phyloP scores from a whole-genome alignment of 2,888 invertebrate species.

The Diabrotica balteata region DNA sequence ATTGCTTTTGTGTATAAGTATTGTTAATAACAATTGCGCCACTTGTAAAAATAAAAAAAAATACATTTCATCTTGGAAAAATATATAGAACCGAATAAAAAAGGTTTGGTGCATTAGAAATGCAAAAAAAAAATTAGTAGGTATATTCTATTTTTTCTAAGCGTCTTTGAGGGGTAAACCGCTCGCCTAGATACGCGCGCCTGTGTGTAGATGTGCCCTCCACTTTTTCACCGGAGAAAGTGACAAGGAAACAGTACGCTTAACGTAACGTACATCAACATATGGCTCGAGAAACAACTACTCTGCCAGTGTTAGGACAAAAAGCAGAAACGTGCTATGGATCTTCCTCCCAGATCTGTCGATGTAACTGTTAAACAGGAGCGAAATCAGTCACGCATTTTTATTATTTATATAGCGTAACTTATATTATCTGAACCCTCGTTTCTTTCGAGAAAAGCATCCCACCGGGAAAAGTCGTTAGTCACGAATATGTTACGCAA shows the following conservation, averaged over 20 bases:
- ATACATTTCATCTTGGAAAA: too few species aligned
- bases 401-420: slow-evolving; percentile 12
- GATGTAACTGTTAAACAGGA: slow-evolving; percentile 11
- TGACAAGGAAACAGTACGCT: slow-evolving; percentile 13
- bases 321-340: slow-evolving; percentile 12
- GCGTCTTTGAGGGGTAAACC: too few species aligned
- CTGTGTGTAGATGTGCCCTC: neutral
- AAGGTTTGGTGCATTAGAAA: too few species aligned
- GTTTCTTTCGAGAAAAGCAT: neutral
- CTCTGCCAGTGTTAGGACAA: slow-evolving; percentile 8
- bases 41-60: too few species aligned
- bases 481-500: neutral
- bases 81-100: too few species aligned
- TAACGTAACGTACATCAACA: slow-evolving; percentile 10
- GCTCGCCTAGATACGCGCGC: neutral
- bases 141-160: too few species aligned
- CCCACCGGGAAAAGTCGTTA: neutral
- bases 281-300: slow-evolving; percentile 14
- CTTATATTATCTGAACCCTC: slow-evolving; percentile 4
- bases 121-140: too few species aligned
- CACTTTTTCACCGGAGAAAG: slow-evolving; percentile 8
- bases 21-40: too few species aligned
- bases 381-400: slow-evolving; percentile 10
- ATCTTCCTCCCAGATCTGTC: slow-evolving; percentile 8
- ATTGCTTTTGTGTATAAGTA: too few species aligned